These are phyloP conservation scores for Monarcha castaneiventris DNA, from an alignment of 2,113 vertebrate species.

Conservation along the genomic window DNA sequence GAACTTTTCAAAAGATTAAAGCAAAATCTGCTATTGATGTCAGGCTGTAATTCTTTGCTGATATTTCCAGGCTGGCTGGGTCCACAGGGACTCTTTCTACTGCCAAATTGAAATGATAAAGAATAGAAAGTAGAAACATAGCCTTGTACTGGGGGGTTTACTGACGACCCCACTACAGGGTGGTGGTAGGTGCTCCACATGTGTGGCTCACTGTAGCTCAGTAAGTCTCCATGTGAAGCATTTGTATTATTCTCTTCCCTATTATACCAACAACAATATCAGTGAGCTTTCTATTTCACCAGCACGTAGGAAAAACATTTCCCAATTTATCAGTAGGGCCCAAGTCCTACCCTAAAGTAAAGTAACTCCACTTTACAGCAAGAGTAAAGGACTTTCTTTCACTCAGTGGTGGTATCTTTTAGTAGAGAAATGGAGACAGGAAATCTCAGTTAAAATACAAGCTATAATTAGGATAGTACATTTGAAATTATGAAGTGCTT, in stretches of 20 bases:
- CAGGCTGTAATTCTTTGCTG: background rate
- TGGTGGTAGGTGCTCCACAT: background rate
- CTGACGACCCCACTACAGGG: background rate
- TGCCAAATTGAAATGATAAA: background rate
- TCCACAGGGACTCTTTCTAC: background rate
- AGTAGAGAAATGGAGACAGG: background rate
- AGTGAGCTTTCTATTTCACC: background rate
- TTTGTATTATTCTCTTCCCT: background rate
- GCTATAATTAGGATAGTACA: background rate
- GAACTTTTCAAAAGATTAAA: background rate
- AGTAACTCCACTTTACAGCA: background rate
- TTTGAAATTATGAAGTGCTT: slow-evolving; percentile 1
- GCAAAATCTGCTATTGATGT: background rate
- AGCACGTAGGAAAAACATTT: background rate
- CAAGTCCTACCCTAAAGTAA: background rate
- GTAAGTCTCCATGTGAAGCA: background rate
- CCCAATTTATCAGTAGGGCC: background rate
- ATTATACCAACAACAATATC: background rate
- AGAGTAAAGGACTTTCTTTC: background rate
- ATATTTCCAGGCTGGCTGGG: background rate
- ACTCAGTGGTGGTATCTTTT: background rate
- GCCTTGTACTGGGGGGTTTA: background rate
- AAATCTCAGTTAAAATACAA: background rate
- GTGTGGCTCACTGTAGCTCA: background rate
- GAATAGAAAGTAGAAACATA: background rate